Evolutionary conservation across 2,888 invertebrate species (phyloP).

Genomic region (Erannis defoliaria): DNA sequence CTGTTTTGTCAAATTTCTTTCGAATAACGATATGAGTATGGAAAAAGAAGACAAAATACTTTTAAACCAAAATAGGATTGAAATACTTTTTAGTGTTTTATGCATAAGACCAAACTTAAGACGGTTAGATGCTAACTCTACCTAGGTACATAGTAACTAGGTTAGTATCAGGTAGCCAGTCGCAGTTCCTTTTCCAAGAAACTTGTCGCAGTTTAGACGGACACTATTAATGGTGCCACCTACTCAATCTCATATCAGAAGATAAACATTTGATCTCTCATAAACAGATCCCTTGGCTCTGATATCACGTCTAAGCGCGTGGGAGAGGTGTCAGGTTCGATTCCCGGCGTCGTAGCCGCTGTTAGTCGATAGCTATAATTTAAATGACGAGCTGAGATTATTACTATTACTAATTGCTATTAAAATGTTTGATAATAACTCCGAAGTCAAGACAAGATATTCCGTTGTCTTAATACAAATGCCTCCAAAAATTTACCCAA

Average conservation of each 20-base stretch:
- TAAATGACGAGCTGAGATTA: background rate
- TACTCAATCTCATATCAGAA: constrained; percentile 11
- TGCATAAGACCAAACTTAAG: no score
- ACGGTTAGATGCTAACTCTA: background rate
- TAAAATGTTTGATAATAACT: no score
- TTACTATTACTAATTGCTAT: no score
- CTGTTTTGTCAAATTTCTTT: no score
- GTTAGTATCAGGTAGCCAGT: background rate
- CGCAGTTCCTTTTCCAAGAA: background rate
- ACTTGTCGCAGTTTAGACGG: background rate
- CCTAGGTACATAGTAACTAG: background rate
- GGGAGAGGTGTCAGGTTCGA: constrained; percentile 72
- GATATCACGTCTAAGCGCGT: constrained; percentile 57
- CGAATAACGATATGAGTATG: no score
- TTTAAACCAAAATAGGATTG: no score
- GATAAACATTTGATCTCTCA: constrained; percentile 1
- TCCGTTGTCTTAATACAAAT: no score
- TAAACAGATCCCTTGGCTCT: constrained; percentile 37
- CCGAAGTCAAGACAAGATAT: no score
- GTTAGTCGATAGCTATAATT: constrained; percentile 4
- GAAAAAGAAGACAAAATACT: no score
- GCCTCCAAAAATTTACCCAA: no score
- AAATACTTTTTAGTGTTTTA: no score
- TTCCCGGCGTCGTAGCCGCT: constrained; percentile 50
- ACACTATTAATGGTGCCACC: background rate